Evolutionary conservation across 1,140 invertebrate genomes (phyloP).

Genomic region (Dysdera silvatica): DNA sequence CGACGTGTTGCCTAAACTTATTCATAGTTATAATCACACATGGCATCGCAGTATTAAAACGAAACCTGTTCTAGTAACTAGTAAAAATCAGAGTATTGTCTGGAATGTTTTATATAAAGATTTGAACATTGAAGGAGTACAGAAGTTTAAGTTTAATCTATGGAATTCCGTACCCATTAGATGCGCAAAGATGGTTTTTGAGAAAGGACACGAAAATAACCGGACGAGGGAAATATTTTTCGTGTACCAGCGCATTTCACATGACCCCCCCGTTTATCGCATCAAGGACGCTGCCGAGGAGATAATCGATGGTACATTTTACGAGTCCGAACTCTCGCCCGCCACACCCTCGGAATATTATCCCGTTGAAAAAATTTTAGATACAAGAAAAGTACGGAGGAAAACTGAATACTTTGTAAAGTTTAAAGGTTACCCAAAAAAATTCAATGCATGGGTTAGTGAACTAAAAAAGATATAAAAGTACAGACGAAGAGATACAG

Average conservation of each 20-base stretch:
- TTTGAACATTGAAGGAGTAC: too few relatives aligned
- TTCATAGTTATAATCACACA: constrained; percentile 44
- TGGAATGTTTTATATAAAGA: constrained; percentile 26
- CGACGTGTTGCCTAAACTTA: constrained; percentile 39
- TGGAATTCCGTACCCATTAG: too few relatives aligned
- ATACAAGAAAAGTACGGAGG: neutral
- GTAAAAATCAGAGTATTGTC: constrained; percentile 35
- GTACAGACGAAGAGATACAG: neutral
- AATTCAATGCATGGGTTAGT: neutral
- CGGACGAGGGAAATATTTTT: neutral
- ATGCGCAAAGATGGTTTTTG: too few relatives aligned
- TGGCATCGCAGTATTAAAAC: constrained; percentile 43
- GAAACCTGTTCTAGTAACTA: constrained; percentile 39
- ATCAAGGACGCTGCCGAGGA: neutral
- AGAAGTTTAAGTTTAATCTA: too few relatives aligned
- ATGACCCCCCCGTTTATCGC: neutral
- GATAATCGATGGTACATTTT: constrained; percentile 12
- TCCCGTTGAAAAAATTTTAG: neutral
- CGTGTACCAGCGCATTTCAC: neutral
- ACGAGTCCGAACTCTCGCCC: neutral
- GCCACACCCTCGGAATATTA: neutral
- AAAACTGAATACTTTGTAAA: neutral
- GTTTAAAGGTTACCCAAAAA: neutral
- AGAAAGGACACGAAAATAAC: too few relatives aligned
- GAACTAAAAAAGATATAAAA: neutral